These are phyloP conservation scores for Apogon hyalosoma DNA, from an alignment of 2,797 vertebrate genomes.

Conservation along the genomic window DNA sequence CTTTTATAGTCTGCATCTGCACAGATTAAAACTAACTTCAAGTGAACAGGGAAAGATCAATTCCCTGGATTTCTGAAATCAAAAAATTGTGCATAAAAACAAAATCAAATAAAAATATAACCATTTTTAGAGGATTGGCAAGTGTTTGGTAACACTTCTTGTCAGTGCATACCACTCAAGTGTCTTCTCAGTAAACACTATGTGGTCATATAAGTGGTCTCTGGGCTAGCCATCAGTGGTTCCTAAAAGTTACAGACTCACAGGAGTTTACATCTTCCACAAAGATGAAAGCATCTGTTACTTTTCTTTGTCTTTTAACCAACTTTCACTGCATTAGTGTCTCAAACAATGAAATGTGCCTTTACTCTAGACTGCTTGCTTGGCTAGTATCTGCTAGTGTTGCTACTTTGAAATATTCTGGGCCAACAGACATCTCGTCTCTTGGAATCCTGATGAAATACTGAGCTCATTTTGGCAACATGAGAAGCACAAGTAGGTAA, in stretches of 20 bases:
- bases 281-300: constrained; percentile 1
- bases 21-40: constrained; percentile 28
- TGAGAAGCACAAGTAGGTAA: constrained; percentile 27
- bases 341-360: constrained; percentile 35
- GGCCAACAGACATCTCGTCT: constrained; percentile 2
- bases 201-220: constrained; percentile 21
- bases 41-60: constrained; percentile 35
- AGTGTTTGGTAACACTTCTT: constrained; percentile 35
- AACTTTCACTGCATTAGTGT: constrained; percentile 43
- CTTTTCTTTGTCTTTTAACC: constrained; percentile 38
- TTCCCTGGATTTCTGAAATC: constrained; percentile 37
- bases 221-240: constrained; percentile 6
- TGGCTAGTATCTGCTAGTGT: constrained; percentile 42
- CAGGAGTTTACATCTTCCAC: background rate
- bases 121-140: constrained; percentile 53
- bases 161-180: constrained; percentile 25
- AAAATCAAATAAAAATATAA: constrained; percentile 55
- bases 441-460: constrained; percentile 13
- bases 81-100: constrained; percentile 46
- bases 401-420: constrained; percentile 36
- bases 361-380: constrained; percentile 14
- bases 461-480: constrained; percentile 50
- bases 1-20: constrained; percentile 12
- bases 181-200: constrained; percentile 8
- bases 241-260: constrained; percentile 7